A percentile compares a stretch with the other conserved stretches of the same genome.
These are phyloP conservation scores for Xyliphius kryptos DNA, from an alignment of 2,113 vertebrate genomes.

Conservation along the genomic window DNA sequence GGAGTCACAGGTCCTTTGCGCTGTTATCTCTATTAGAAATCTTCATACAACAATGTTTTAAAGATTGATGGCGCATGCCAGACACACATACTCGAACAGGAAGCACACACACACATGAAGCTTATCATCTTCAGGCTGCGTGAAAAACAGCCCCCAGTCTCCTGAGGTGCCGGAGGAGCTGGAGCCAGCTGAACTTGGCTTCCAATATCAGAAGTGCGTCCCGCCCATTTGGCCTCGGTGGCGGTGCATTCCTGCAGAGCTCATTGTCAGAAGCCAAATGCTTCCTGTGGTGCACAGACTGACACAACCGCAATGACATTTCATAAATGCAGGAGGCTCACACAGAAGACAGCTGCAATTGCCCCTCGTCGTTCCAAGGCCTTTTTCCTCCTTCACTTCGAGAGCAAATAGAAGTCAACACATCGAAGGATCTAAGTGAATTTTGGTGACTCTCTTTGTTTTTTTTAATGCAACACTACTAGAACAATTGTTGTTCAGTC, in stretches of 20 bases:
- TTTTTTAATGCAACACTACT: too few relatives aligned
- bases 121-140: slow-evolving; percentile 46
- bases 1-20: neutral
- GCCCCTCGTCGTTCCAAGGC: neutral
- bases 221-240: slow-evolving; percentile 63
- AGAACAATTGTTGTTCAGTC: too few relatives aligned
- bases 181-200: slow-evolving; percentile 64
- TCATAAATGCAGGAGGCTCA: slow-evolving; percentile 58
- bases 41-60: slow-evolving; percentile 18
- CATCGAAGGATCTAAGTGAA: too few relatives aligned
- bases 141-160: slow-evolving; percentile 55
- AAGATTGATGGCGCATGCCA: slow-evolving; percentile 16
- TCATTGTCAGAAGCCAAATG: slow-evolving; percentile 69
- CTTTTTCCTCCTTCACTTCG: neutral
- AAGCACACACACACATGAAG: slow-evolving; percentile 47
- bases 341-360: slow-evolving; percentile 45
- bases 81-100: slow-evolving; percentile 28
- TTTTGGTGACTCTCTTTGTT: too few relatives aligned
- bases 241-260: slow-evolving; percentile 70
- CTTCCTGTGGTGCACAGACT: slow-evolving; percentile 63
- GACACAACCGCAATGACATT: slow-evolving; percentile 61
- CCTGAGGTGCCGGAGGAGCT: slow-evolving; percentile 55
- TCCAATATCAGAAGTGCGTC: slow-evolving; percentile 54
- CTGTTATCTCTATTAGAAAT: slow-evolving; percentile 10
- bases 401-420: neutral